These are phyloP conservation scores for Apoda limacodes DNA, from an alignment of 2,888 invertebrate species.

Conservation along the genomic window DNA sequence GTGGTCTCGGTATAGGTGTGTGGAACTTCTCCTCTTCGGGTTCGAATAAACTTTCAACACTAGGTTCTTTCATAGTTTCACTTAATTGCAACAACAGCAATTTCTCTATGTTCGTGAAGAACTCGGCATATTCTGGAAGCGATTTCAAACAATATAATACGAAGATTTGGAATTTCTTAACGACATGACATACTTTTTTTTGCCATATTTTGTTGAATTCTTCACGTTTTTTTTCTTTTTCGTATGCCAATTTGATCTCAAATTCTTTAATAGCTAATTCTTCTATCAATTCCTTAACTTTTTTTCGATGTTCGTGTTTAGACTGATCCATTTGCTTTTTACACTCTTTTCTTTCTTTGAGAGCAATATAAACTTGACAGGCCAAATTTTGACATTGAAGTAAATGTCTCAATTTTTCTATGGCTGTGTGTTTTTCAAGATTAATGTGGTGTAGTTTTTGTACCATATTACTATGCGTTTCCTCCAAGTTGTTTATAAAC, in stretches of 20 bases:
- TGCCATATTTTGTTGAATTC: slow-evolving; percentile 40
- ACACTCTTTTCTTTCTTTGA: slow-evolving; percentile 48
- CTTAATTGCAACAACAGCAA: slow-evolving; percentile 49
- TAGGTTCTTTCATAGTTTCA: slow-evolving; percentile 36
- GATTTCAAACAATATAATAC: slow-evolving; percentile 42
- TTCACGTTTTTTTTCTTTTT: slow-evolving; percentile 33
- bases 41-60: slow-evolving; percentile 38
- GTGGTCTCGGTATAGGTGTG: slow-evolving; percentile 34
- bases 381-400: slow-evolving; percentile 52
- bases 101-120: slow-evolving; percentile 55
- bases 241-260: slow-evolving; percentile 32
- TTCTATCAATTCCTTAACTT: slow-evolving; percentile 31
- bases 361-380: slow-evolving; percentile 53
- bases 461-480: slow-evolving; percentile 22
- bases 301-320: slow-evolving; percentile 35
- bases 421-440: slow-evolving; percentile 43
- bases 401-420: slow-evolving; percentile 41
- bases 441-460: slow-evolving; percentile 43
- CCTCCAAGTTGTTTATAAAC: slow-evolving; percentile 35
- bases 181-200: slow-evolving; percentile 48
- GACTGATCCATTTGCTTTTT: slow-evolving; percentile 31
- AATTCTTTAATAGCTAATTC: slow-evolving; percentile 34
- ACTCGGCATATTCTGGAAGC: slow-evolving; percentile 51
- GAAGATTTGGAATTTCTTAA: slow-evolving; percentile 51
- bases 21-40: slow-evolving; percentile 26